Evolutionary conservation across 2,113 vertebrate genomes (phyloP).

Genomic region (Bubo blakistoni): DNA sequence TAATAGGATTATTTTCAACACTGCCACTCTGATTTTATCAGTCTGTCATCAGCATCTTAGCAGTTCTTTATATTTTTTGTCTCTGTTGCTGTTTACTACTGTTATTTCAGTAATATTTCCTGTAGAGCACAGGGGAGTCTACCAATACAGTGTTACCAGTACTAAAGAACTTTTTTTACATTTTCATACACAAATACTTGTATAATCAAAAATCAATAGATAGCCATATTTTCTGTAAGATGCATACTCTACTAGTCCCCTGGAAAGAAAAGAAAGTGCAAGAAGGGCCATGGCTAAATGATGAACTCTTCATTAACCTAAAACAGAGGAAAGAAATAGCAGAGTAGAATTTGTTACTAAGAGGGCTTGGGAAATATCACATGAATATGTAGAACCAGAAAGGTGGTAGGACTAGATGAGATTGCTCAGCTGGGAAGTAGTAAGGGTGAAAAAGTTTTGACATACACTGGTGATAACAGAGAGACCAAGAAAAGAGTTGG

Average conservation of each 20-base stretch:
- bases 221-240: background rate
- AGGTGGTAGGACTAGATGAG: background rate
- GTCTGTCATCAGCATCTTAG: background rate
- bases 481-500: background rate
- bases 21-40: background rate
- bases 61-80: background rate
- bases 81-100: background rate
- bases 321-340: background rate
- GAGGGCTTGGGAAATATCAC: background rate
- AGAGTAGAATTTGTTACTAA: background rate
- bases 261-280: background rate
- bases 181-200: background rate
- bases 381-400: background rate
- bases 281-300: background rate
- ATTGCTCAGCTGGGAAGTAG: background rate
- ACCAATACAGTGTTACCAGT: background rate
- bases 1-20: background rate
- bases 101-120: background rate
- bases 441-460: background rate
- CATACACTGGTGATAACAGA: background rate
- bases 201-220: background rate
- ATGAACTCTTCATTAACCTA: background rate
- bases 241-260: background rate
- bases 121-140: background rate
- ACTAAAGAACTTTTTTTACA: background rate